These are phyloP conservation scores for Coptodon bakossiorum DNA, from an alignment of 2,113 vertebrate genomes.

Conservation along the genomic window DNA sequence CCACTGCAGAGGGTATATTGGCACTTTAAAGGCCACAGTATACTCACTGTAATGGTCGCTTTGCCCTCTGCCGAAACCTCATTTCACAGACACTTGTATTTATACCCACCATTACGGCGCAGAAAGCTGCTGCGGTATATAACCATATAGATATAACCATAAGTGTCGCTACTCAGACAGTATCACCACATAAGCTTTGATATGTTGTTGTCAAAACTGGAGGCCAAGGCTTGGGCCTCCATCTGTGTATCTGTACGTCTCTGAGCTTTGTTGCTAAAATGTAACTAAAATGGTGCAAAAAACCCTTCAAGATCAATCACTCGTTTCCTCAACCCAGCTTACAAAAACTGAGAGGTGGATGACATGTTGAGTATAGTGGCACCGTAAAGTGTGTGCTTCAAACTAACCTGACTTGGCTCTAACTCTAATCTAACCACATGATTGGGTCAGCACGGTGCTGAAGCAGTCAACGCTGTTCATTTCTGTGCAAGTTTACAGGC, in stretches of 20 bases:
- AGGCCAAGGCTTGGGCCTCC: not conserved
- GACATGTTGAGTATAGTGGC: not conserved
- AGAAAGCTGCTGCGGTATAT: not conserved
- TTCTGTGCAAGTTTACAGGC: not conserved
- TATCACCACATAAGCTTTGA: not conserved
- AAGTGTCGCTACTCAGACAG: not conserved
- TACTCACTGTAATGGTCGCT: not conserved
- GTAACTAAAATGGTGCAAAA: not conserved
- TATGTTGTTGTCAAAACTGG: not conserved
- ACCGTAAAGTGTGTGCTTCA: not conserved
- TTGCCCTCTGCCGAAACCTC: not conserved
- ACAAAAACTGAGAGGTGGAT: not conserved
- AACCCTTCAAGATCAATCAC: not conserved
- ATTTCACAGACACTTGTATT: not conserved
- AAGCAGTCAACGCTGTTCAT: accelerated
- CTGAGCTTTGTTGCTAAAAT: not conserved
- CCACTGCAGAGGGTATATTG: not conserved
- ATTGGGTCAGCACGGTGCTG: not conserved
- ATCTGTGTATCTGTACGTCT: accelerated
- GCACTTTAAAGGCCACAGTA: not conserved
- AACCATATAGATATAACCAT: not conserved
- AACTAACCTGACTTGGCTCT: not conserved
- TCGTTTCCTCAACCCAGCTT: not conserved
- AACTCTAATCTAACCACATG: not conserved
- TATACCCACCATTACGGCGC: not conserved